phyloP scores from a whole-genome alignment of 2,888 invertebrate genomes.

The Lasius fuliginosus region DNA sequence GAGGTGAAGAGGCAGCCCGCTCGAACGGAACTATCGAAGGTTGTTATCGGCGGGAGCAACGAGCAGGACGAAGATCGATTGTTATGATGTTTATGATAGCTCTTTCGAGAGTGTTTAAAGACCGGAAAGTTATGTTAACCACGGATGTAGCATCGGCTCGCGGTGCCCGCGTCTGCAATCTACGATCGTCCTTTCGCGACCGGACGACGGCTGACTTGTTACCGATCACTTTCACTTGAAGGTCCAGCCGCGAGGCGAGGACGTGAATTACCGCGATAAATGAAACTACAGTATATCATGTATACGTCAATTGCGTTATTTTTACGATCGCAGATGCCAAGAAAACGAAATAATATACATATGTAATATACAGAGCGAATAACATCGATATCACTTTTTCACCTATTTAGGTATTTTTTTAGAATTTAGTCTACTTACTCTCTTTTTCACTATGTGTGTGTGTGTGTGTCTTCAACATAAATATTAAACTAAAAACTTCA shows the following conservation, averaged over 20 bases:
- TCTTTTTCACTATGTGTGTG: background rate
- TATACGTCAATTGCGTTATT: background rate
- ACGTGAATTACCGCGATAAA: conserved; percentile 3
- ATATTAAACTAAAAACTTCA: conserved; percentile 15
- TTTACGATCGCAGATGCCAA: background rate
- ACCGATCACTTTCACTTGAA: conserved; percentile 35
- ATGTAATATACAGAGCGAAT: background rate
- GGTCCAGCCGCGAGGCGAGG: background rate
- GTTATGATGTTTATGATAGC: conserved; percentile 67
- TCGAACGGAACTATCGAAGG: conserved; percentile 48
- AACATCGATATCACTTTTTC: background rate
- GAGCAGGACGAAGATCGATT: conserved; percentile 68
- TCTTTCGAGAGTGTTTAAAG: conserved; percentile 61
- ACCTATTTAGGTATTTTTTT: background rate
- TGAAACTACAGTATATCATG: background rate
- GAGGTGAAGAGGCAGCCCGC: conserved; percentile 27
- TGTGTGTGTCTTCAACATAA: background rate
- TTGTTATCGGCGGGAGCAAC: conserved; percentile 37
- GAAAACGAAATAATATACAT: background rate
- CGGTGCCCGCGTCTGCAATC: conserved; percentile 4
- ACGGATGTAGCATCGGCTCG: conserved; percentile 33
- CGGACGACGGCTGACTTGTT: conserved; percentile 23
- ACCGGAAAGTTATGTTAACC: conserved; percentile 24
- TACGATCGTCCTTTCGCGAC: background rate
- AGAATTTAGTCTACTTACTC: background rate